Base-by-base conservation (phyloP, 2,113 vertebrate species). In the Riparia riparia region DNA sequence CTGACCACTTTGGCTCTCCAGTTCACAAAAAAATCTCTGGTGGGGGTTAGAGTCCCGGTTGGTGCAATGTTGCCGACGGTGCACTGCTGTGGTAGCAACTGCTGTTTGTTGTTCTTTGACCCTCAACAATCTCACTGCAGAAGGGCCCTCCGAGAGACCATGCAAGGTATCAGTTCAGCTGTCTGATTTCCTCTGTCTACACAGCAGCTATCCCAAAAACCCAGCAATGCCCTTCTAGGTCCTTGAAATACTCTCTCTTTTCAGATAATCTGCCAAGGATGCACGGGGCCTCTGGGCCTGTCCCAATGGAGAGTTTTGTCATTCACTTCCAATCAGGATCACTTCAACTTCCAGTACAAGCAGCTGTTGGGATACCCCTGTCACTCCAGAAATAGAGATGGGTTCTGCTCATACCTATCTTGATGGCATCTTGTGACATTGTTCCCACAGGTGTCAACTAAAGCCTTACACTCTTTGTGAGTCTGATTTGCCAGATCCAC, bases 31-130 rank as follows among this genome's bases (percentile, higher is more conserved):
- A 16, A 28, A n/a, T 51, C 22, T n/a, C 74, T 42, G 37, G 10
- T n/a, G 45, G 22, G 16, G 13, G 7, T 32, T 32, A 20, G 29
- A n/a, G 29, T n/a, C 45, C 34, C 4, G 0, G 34, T 7, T 32
- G 28, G 57, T 16, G 34, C 28, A 32, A 22, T 16, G 34, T 3
- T 41, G 45, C 6, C 0, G 0, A 16, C 0, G 0, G 12, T 15
- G 28, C 57, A 41, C 22, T 77, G 74, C 10, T 16, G 10, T 39
- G 45, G 34, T 7, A n/a, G 45, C 3, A 3, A 51, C 0, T 41
- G 34, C 12, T 41, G 17, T 29, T 21, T 32, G n/a, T 12, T 39
- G 17, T n/a, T 51, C 58, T 51, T n/a, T 3, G 0, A 6, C 17
- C 13, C 13, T 50, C 45, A 20, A 9, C 13, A 73, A 6, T 21